Percentiles rank a stretch among this genome's conserved stretches.
Conservation (phyloP, 1,140 invertebrate genomes). For the Pseudomyrmex sp. region DNA sequence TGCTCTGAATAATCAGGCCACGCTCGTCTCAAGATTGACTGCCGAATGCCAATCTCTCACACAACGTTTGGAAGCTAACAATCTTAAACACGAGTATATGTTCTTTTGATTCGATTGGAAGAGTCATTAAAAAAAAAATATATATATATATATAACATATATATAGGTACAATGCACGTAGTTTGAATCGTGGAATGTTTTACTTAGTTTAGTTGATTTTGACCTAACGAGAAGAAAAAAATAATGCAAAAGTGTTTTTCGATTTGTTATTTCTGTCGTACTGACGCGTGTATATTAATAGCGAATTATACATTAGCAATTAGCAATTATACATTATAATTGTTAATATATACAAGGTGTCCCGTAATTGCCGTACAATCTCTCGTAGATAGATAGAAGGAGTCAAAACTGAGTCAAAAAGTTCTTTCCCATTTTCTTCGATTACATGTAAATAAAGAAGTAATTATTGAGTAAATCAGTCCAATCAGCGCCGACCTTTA, state of each 20-base stretch:
- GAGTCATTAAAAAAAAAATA: background rate
- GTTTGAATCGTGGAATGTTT: conserved; percentile 1
- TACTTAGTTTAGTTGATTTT: conserved; percentile 14
- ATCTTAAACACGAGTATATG: conserved; percentile 93
- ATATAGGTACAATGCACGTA: conserved; percentile 11
- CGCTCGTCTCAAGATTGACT: conserved; percentile 94
- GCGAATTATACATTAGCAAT: no score
- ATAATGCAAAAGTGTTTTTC: background rate
- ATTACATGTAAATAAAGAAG: no score
- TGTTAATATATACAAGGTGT: no score
- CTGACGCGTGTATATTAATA: background rate
- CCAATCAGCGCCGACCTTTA: no score
- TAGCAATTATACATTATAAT: background rate
- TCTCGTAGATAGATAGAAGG: no score
- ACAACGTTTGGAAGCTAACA: conserved; percentile 93
- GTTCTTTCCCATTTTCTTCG: no score
- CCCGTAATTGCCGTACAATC: no score
- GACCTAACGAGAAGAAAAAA: background rate
- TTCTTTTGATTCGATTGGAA: conserved; percentile 23
- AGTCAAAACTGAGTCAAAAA: no score
- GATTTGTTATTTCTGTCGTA: background rate
- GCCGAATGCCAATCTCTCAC: conserved; percentile 93
- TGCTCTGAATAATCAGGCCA: conserved; percentile 94
- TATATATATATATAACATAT: no score
- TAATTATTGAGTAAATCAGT: no score